Evolutionary conservation across 2,113 vertebrate genomes (phyloP).

Genomic region (Oceanodroma tethys): DNA sequence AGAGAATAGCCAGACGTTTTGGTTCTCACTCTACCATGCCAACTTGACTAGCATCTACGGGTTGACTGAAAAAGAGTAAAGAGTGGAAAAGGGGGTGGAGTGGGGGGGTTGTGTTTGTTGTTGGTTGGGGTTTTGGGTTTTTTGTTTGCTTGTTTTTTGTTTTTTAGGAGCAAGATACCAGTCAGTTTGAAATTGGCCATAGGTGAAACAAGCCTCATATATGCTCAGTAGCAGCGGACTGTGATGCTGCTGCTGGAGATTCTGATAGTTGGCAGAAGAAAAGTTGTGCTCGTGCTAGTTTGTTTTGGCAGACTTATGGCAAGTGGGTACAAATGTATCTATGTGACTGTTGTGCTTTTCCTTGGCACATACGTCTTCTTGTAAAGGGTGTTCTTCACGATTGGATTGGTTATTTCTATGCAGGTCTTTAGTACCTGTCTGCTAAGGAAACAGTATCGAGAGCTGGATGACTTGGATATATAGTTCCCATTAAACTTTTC

Average conservation of each 20-base stretch:
- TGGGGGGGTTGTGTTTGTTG: accelerated
- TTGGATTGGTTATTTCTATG: neutral
- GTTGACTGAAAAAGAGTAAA: neutral
- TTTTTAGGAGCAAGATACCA: neutral
- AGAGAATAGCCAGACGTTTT: neutral
- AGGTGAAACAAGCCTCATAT: neutral
- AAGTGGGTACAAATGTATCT: neutral
- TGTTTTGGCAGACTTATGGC: neutral
- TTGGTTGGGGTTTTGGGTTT: neutral
- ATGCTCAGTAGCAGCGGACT: neutral
- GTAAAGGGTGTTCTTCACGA: neutral
- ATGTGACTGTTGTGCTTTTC: neutral
- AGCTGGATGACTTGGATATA: neutral
- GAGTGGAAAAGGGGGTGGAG: neutral
- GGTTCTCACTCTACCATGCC: neutral
- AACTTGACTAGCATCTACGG: neutral
- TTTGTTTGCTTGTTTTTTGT: neutral
- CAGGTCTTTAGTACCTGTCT: neutral
- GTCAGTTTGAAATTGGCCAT: neutral
- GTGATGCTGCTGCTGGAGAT: neutral
- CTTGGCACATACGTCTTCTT: accelerated
- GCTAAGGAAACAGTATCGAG: neutral
- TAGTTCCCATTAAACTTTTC: neutral
- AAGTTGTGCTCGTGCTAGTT: neutral
- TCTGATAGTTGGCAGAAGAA: neutral